Conservation (phyloP, 2,888 invertebrate species). For the Caenorhabditis panamensis region DNA sequence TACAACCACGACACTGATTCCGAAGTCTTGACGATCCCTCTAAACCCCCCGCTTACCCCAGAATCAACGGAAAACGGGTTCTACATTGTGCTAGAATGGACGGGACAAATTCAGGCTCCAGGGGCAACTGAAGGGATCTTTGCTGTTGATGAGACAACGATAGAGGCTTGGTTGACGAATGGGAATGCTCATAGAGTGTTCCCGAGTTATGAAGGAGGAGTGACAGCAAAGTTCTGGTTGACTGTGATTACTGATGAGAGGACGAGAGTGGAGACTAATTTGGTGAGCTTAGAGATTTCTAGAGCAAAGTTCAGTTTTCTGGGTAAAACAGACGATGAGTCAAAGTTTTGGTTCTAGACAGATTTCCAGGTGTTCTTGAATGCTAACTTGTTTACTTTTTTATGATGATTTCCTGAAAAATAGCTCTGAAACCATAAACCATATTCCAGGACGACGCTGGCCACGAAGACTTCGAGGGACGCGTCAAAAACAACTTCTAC, state of each 20-base stretch:
- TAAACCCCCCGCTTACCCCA: conserved; percentile 19
- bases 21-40: conserved; percentile 23
- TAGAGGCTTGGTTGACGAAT: conserved; percentile 24
- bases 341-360: too few species aligned
- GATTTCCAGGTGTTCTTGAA: too few species aligned
- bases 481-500: conserved; percentile 37
- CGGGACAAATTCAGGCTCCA: conserved; percentile 11
- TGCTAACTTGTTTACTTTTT: too few species aligned
- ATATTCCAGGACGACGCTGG: conserved; percentile 47
- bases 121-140: conserved; percentile 10
- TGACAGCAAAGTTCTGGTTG: conserved; percentile 27
- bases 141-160: conserved; percentile 38
- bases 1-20: conserved; percentile 28
- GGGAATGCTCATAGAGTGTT: conserved; percentile 41
- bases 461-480: conserved; percentile 34
- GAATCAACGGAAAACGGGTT: conserved; percentile 44
- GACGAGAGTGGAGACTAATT: conserved; percentile 40
- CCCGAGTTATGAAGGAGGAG: conserved; percentile 37
- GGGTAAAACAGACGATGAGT: too few species aligned
- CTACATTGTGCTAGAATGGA: conserved; percentile 38
- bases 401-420: too few species aligned
- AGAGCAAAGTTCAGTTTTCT: too few species aligned
- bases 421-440: too few species aligned
- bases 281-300: too few species aligned
- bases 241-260: conserved; percentile 36